These are phyloP conservation scores for Zaprionus capensis DNA, from an alignment of 1,140 invertebrate species.

Conservation along the genomic window DNA sequence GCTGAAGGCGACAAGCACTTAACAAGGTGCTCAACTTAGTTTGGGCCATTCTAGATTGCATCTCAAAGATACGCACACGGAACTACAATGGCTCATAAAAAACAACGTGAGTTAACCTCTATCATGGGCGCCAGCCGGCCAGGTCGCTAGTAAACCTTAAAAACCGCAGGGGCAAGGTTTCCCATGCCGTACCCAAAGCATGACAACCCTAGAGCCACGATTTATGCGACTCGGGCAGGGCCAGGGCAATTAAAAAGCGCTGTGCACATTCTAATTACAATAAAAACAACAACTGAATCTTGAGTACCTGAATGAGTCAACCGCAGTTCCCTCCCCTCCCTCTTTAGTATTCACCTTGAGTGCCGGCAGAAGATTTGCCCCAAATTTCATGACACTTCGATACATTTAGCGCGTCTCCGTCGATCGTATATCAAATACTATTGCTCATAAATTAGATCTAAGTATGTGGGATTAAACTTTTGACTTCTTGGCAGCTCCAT, in stretches of 20 bases:
- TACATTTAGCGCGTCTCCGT: background rate
- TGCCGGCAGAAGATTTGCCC: background rate
- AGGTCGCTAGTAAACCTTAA: slow-evolving; percentile 17
- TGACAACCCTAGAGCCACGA: slow-evolving; percentile 38
- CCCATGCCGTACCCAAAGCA: slow-evolving; percentile 19
- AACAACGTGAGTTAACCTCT: slow-evolving; percentile 33
- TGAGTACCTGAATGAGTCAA: slow-evolving; percentile 27
- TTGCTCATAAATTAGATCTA: background rate
- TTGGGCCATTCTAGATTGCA: slow-evolving; percentile 64
- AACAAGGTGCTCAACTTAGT: slow-evolving; percentile 19
- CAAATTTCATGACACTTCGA: background rate
- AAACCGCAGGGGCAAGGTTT: slow-evolving; percentile 32
- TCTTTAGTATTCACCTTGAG: background rate
- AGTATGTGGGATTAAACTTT: slow-evolving; percentile 4
- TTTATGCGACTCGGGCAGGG: slow-evolving; percentile 50
- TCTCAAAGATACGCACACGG: slow-evolving; percentile 47
- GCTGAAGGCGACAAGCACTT: slow-evolving; percentile 51
- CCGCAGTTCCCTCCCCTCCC: background rate
- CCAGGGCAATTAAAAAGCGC: slow-evolving; percentile 46
- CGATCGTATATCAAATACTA: slow-evolving; percentile 11
- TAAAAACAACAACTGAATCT: slow-evolving; percentile 27
- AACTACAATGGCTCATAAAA: slow-evolving; percentile 66
- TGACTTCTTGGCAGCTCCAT: slow-evolving; percentile 2
- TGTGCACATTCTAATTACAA: slow-evolving; percentile 50
- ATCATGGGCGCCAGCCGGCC: slow-evolving; percentile 55